A percentile compares a stretch with the other conserved stretches of the same genome.
These are phyloP conservation scores for Lepus americanus DNA, from an alignment of 2,113 vertebrate species.

Conservation along the genomic window DNA sequence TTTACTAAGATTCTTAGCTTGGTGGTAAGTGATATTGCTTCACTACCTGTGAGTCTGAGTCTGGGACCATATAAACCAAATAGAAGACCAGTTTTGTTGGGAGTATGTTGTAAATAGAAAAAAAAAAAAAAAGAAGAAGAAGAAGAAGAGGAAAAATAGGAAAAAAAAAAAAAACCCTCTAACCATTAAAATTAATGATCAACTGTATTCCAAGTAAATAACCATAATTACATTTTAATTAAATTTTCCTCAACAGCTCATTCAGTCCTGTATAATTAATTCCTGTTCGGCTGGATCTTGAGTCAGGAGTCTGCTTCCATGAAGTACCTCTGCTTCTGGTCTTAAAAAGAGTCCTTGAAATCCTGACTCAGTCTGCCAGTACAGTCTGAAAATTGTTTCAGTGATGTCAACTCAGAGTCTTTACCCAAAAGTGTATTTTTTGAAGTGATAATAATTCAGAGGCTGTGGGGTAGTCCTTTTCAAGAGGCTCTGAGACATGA, in stretches of 20 bases:
- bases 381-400: constrained; percentile 33
- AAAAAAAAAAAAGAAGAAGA: neutral
- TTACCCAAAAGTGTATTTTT: constrained; percentile 29
- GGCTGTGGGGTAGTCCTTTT: neutral
- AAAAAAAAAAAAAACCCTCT: neutral
- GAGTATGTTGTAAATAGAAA: constrained; percentile 14
- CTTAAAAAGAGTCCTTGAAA: neutral
- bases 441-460: constrained; percentile 52
- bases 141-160: too few relatives aligned
- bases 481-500: neutral
- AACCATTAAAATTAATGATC: constrained; percentile 50
- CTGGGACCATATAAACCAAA: neutral
- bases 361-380: neutral
- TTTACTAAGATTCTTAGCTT: constrained; percentile 41
- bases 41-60: neutral
- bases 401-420: constrained; percentile 36
- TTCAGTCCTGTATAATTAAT: constrained; percentile 42
- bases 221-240: constrained; percentile 49
- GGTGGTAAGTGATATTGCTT: neutral
- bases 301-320: constrained; percentile 47
- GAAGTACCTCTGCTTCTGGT: neutral
- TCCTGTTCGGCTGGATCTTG: constrained; percentile 29
- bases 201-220: constrained; percentile 39
- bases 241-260: neutral
- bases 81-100: neutral